These are phyloP conservation scores for Phalacrocorax carbo DNA, from an alignment of 2,113 vertebrate species.

Conservation along the genomic window DNA sequence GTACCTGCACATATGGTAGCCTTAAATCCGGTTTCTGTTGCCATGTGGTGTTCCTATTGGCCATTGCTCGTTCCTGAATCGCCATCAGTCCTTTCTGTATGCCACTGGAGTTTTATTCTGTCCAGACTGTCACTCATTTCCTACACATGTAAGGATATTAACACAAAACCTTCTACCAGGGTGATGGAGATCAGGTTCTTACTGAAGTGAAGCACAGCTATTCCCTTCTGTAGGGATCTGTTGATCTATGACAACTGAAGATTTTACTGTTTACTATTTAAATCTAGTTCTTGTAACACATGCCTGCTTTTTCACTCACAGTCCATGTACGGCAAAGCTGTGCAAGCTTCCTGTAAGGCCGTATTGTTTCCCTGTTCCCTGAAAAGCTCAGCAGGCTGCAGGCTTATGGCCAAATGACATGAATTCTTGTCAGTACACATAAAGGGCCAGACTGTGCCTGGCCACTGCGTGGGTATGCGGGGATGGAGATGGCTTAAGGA, in stretches of 20 bases:
- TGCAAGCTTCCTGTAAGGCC: not conserved
- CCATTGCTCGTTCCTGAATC: conserved; percentile 34
- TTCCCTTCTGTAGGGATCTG: not conserved
- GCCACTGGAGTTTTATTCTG: not conserved
- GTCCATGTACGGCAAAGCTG: conserved; percentile 1
- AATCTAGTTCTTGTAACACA: not conserved
- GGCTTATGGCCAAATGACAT: conserved; percentile 7
- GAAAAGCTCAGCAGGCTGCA: conserved; percentile 43
- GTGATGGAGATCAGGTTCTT: not conserved
- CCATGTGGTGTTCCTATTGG: not conserved
- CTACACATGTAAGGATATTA: not conserved
- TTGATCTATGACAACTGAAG: not conserved
- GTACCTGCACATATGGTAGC: not conserved
- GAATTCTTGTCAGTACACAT: conserved; percentile 12
- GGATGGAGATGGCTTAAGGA: not conserved
- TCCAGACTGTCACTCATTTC: conserved; percentile 10
- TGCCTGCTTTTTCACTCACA: not conserved
- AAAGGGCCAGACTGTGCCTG: conserved; percentile 39
- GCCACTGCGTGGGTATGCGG: not conserved
- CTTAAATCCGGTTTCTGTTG: not conserved
- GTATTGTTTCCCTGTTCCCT: conserved; percentile 40
- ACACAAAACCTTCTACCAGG: not conserved
- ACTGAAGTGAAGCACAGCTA: not conserved
- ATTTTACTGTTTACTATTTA: conserved; percentile 2
- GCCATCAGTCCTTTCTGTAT: not conserved